Evolutionary conservation across 2,888 invertebrate genomes (phyloP).

Genomic region (Dugesia japonica): DNA sequence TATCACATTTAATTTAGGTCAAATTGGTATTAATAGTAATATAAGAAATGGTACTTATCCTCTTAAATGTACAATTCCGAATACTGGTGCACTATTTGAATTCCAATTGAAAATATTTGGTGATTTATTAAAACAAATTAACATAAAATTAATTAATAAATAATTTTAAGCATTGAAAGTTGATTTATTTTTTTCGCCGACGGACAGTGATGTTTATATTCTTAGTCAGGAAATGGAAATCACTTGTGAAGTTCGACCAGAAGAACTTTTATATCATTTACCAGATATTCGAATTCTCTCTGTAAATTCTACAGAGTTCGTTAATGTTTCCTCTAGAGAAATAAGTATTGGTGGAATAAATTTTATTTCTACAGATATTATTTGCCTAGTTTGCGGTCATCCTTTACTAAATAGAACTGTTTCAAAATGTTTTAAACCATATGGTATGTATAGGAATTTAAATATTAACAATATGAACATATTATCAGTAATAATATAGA

Average conservation of each 20-base stretch:
- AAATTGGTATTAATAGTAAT: neutral
- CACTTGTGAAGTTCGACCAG: neutral
- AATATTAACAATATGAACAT: too few species aligned
- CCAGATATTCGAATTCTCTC: neutral
- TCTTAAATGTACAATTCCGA: neutral
- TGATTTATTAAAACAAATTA: neutral
- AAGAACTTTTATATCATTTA: neutral
- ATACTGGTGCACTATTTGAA: neutral
- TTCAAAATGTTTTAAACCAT: neutral
- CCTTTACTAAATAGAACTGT: neutral
- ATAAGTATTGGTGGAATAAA: neutral
- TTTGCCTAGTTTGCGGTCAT: neutral
- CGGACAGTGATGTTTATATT: neutral
- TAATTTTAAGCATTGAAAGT: neutral
- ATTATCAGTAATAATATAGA: too few species aligned
- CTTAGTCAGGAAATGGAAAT: neutral
- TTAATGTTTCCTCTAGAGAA: neutral
- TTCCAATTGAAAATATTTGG: neutral
- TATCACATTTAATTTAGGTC: neutral
- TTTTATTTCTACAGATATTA: neutral
- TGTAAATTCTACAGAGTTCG: neutral
- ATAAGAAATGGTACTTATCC: neutral
- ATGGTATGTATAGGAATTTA: too few species aligned
- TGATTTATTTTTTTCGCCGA: neutral
- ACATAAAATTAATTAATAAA: neutral